Evolutionary conservation across 2,797 vertebrate species (phyloP), one percentile per base, ranked within the genome.

Genomic region (Denticeps clupeoides): DNA sequence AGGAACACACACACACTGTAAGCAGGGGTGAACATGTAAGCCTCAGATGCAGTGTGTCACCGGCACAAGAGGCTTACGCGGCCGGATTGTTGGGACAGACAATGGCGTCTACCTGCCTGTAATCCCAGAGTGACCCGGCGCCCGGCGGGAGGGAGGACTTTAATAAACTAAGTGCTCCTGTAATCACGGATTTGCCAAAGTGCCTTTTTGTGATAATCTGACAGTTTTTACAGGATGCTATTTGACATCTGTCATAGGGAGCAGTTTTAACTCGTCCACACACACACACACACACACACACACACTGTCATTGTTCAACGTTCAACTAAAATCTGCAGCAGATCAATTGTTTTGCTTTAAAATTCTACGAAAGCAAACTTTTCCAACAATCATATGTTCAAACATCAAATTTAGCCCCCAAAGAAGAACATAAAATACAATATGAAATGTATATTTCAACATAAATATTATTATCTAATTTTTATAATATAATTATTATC

Each of bases 141-240:
- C 16, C 38, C 57, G 57, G 70, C 72, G 68, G 76, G 77, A 79
- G 81, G 78, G 58, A 58, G 12, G 75, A 64, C 64, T 83, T 87
- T 86, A 87, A 86, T 87, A 86, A 86, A 81, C 64, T 83, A 86
- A 87, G 84, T 86, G 82, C 81, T 80, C 70, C 63, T 53, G 69
- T 84, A 84, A 87, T 83, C 84, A 19, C 47, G 82, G 82, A 83
- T 87, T 84, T 83, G 66, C 51, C 57, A 78, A 83, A 85, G 79
- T 85, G 82, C 79, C 81, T 75, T 81, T 69, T 85, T 84, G 79
- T 84, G 82, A 77, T 83, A 83, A 85, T 82, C 82, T 49, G 75
- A 80, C 80, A 74, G 75, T 79, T 82, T 83, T 81, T 80, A 79
- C 80, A 80, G 79, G 76, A 80, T 78, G 80, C 56, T 82, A 75